Conservation (phyloP, 2,888 invertebrate genomes). For the Crocallis elinguaria region DNA sequence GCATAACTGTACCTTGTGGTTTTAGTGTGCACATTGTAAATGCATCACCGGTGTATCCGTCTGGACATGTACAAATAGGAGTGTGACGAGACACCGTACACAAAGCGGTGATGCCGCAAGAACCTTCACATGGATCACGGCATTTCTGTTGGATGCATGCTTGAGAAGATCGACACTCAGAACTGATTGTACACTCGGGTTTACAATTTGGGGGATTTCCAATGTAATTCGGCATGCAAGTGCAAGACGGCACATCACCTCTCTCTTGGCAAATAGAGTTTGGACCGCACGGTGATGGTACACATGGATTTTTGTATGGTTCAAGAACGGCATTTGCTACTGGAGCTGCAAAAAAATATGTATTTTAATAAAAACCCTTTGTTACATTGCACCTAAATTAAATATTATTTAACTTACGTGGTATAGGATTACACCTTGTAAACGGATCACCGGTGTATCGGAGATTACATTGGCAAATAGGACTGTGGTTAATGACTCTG, state of each 20-base stretch:
- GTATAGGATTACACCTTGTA: constrained; percentile 82
- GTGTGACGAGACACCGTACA: constrained; percentile 89
- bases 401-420: constrained; percentile 68
- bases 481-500: constrained; percentile 91
- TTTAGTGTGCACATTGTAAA: constrained; percentile 82
- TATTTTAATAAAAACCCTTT: neutral
- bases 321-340: constrained; percentile 74
- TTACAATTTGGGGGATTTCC: constrained; percentile 88
- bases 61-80: constrained; percentile 89
- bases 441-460: constrained; percentile 89
- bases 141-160: constrained; percentile 90
- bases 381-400: neutral
- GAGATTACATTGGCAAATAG: constrained; percentile 89
- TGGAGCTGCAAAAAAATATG: constrained; percentile 64
- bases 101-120: constrained; percentile 87
- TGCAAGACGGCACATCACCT: constrained; percentile 86
- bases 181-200: constrained; percentile 89
- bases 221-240: constrained; percentile 85
- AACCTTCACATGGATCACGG: constrained; percentile 88
- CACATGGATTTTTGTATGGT: constrained; percentile 82
- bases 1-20: constrained; percentile 65
- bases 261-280: constrained; percentile 87
- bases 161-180: constrained; percentile 87
- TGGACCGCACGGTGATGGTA: constrained; percentile 88
- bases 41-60: constrained; percentile 88